These are phyloP conservation scores for Eustalomyia histrio DNA, from an alignment of 2,888 invertebrate genomes.

Conservation along the genomic window DNA sequence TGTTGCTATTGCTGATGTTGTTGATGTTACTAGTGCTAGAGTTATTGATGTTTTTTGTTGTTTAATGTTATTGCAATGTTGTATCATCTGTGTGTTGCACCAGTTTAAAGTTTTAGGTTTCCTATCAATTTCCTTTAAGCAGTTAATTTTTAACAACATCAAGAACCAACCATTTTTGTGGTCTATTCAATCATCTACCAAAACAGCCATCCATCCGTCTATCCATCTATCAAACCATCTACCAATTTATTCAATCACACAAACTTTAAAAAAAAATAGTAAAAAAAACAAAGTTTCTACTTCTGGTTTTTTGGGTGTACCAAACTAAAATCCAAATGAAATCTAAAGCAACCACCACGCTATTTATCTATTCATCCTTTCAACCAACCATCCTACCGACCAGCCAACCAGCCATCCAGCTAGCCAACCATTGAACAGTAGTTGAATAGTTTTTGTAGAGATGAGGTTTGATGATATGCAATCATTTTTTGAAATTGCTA, in stretches of 20 bases:
- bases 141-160: constrained; percentile 59
- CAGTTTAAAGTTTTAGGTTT: constrained; percentile 63
- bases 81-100: constrained; percentile 36
- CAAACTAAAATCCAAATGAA: constrained; percentile 49
- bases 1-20: constrained; percentile 13
- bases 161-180: constrained; percentile 53
- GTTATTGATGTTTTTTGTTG: constrained; percentile 21
- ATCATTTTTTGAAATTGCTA: constrained; percentile 61
- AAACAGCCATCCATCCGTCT: constrained; percentile 16
- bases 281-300: constrained; percentile 7
- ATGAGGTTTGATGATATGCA: constrained; percentile 65
- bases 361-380: constrained; percentile 12
- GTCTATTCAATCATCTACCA: constrained; percentile 51
- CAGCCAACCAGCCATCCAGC: constrained; percentile 24
- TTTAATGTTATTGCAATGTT: constrained; percentile 30
- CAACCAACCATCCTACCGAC: constrained; percentile 6
- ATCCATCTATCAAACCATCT: constrained; percentile 46
- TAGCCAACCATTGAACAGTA: constrained; percentile 52
- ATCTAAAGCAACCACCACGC: constrained; percentile 46
- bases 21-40: constrained; percentile 13
- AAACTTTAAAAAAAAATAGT: background rate
- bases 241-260: constrained; percentile 63
- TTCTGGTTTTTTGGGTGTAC: constrained; percentile 65
- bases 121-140: constrained; percentile 64
- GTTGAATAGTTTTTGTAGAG: constrained; percentile 61